Evolutionary conservation across 1,140 invertebrate genomes (phyloP).

Genomic region (Arion vulgaris): DNA sequence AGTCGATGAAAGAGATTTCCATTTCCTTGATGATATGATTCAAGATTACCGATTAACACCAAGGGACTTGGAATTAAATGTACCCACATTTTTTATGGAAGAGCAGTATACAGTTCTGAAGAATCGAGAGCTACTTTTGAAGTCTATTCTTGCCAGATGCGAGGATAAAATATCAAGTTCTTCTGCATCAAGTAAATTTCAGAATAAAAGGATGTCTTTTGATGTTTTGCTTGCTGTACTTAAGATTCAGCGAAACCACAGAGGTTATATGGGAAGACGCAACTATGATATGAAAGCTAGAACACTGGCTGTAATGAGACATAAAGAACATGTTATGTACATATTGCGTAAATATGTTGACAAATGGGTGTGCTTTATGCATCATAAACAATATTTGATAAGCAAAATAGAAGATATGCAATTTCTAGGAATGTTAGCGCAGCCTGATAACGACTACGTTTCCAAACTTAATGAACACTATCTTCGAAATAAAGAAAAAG

Average conservation of each 20-base stretch:
- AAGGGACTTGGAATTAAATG: not conserved
- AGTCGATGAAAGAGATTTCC: conserved; percentile 16
- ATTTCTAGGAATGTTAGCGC: not conserved
- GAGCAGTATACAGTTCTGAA: not conserved
- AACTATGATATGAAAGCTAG: not conserved
- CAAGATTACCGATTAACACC: conserved; percentile 6
- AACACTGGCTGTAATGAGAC: not conserved
- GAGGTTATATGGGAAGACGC: not conserved
- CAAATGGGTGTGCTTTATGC: not conserved
- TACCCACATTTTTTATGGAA: conserved; percentile 4
- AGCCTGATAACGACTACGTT: not conserved
- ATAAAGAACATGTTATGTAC: not conserved
- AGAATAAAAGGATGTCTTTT: not conserved
- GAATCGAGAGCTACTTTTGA: conserved; percentile 1
- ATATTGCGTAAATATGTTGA: not conserved
- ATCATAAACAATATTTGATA: not conserved
- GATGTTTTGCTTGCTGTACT: not conserved
- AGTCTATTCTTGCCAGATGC: not conserved
- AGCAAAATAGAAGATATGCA: conserved; percentile 3
- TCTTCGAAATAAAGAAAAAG: conserved; percentile 2
- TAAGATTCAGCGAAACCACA: conserved; percentile 27
- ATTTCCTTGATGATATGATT: conserved; percentile 13
- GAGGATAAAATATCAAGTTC: too few species aligned
- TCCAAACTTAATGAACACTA: not conserved
- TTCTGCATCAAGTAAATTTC: too few species aligned